Percentiles rank a stretch among this genome's conserved stretches.
Evolutionary conservation across 1,140 invertebrate species (phyloP).

Genomic region (Bombus sibiricus): DNA sequence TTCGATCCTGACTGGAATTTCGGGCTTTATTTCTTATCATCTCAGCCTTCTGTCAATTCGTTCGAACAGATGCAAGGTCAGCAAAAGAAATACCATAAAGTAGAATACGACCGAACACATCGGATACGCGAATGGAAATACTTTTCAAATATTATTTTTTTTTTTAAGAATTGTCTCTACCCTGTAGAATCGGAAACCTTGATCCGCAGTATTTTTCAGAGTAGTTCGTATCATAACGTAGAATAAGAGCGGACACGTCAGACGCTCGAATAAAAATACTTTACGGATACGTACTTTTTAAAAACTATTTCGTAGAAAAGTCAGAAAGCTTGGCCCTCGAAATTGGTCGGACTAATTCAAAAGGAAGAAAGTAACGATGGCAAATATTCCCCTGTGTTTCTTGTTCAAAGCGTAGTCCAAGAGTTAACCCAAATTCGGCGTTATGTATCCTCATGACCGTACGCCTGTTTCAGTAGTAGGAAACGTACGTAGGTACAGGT

Average conservation of each 20-base stretch:
- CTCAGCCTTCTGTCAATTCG: neutral
- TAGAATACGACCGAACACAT: neutral
- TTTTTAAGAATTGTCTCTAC: neutral
- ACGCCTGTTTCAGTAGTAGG: conserved; percentile 7
- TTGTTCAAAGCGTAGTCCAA: neutral
- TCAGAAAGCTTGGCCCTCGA: neutral
- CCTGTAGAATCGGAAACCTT: no score
- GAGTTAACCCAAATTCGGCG: conserved; percentile 51
- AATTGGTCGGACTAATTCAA: neutral
- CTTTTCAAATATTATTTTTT: neutral
- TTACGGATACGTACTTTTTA: neutral
- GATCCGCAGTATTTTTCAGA: neutral
- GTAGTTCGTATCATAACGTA: neutral
- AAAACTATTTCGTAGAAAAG: neutral
- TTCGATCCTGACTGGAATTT: neutral
- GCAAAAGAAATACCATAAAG: neutral
- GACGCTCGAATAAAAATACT: no score
- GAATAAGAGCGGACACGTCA: no score
- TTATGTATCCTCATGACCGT: conserved; percentile 15
- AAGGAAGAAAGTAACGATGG: neutral
- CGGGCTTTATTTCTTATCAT: neutral
- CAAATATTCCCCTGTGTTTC: conserved; percentile 17
- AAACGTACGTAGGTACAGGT: conserved; percentile 13
- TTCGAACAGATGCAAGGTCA: neutral
- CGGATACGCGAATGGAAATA: neutral